Conservation (phyloP, 2,797 vertebrate species). For the Acanthurus tractus region DNA sequence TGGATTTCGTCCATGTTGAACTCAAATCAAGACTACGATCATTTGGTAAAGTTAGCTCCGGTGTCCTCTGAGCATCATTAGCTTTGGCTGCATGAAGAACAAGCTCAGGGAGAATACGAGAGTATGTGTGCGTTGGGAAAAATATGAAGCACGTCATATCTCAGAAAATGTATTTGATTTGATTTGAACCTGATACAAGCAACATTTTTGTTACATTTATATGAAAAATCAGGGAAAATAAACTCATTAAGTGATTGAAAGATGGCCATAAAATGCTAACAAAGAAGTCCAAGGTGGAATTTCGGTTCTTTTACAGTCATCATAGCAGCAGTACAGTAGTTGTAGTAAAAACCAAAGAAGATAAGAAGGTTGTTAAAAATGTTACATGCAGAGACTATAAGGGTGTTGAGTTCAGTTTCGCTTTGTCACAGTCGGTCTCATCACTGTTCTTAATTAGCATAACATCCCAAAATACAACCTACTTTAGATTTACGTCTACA, state of each 20-base stretch:
- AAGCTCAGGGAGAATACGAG: not conserved
- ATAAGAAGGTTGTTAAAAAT: not conserved
- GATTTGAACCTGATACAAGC: not conserved
- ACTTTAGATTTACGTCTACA: not conserved
- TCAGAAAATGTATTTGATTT: constrained; percentile 2
- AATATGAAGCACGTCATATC: not conserved
- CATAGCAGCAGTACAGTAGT: not conserved
- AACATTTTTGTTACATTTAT: not conserved
- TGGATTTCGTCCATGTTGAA: constrained; percentile 3
- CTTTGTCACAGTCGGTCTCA: not conserved
- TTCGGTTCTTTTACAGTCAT: not conserved
- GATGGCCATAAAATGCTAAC: not conserved
- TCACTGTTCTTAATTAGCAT: not conserved
- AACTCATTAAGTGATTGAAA: not conserved
- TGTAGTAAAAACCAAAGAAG: not conserved
- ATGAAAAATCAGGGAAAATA: not conserved
- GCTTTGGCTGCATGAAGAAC: constrained; percentile 8
- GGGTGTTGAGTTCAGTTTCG: not conserved
- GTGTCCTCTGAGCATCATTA: not conserved
- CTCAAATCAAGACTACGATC: not conserved
- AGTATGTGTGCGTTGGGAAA: not conserved
- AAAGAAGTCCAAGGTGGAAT: not conserved
- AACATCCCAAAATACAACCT: not conserved
- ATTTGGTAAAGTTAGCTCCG: not conserved
- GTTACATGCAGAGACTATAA: not conserved